Evolutionary conservation across 2,888 invertebrate species (phyloP).

Genomic region (Sylvicola cinctus): DNA sequence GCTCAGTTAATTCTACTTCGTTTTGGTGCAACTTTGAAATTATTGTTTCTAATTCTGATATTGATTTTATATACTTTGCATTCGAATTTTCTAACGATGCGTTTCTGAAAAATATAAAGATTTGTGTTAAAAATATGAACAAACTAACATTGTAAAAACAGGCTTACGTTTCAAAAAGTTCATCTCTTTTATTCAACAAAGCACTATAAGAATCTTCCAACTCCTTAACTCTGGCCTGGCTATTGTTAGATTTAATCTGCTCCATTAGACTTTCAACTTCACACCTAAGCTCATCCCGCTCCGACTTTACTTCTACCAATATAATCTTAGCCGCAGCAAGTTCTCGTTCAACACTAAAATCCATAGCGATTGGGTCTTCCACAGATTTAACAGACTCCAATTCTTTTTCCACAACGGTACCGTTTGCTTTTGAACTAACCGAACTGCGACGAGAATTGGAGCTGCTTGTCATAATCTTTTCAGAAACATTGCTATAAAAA

Average conservation of each 20-base stretch:
- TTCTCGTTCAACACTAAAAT: conserved; percentile 10
- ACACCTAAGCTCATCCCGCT: conserved; percentile 17
- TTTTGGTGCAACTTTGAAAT: conserved; percentile 26
- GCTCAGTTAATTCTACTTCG: conserved; percentile 26
- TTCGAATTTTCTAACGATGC: conserved; percentile 9
- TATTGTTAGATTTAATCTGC: conserved; percentile 13
- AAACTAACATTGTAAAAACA: no score
- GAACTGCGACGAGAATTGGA: conserved; percentile 11
- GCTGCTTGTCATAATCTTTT: no score
- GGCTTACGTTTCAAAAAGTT: conserved; percentile 9
- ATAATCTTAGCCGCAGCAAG: conserved; percentile 19
- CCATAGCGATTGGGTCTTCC: neutral
- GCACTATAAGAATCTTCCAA: conserved; percentile 13
- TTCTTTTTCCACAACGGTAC: conserved; percentile 7
- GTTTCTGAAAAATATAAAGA: no score
- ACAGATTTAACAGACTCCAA: neutral
- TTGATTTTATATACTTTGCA: conserved; percentile 17
- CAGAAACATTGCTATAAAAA: no score
- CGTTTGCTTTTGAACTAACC: conserved; percentile 8
- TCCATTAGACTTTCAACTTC: conserved; percentile 13
- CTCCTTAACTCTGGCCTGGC: conserved; percentile 11
- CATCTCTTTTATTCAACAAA: conserved; percentile 15
- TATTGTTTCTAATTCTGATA: conserved; percentile 20
- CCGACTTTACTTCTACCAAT: conserved; percentile 15
- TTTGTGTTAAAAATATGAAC: no score